Conservation (phyloP, 2,797 vertebrate species). For the Centroberyx gerrardi region DNA sequence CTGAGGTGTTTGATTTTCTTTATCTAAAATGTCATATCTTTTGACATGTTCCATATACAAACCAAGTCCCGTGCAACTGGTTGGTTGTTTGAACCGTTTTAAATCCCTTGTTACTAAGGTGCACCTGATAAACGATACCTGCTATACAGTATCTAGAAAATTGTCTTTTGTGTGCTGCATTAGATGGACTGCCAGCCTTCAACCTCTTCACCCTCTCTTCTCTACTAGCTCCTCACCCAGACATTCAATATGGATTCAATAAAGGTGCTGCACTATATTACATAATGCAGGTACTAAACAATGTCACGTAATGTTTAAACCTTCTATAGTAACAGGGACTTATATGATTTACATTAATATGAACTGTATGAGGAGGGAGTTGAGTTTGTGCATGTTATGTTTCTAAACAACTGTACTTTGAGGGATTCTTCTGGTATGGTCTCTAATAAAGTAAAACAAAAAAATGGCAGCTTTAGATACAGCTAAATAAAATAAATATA, state of each 20-base stretch:
- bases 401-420: neutral
- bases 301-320: no score
- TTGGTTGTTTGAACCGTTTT: neutral
- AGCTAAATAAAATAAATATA: neutral
- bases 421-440: neutral
- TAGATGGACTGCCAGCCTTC: no score
- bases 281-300: neutral
- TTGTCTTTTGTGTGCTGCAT: slow-evolving; percentile 27
- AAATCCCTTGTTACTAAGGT: slow-evolving; percentile 10
- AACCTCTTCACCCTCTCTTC: neutral
- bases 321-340: neutral
- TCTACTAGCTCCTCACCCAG: neutral
- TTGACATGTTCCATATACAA: no score
- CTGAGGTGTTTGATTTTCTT: no score
- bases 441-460: neutral
- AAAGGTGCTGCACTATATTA: neutral
- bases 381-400: neutral
- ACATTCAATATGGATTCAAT: slow-evolving; percentile 3
- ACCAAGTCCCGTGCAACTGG: no score
- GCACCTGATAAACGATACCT: slow-evolving; percentile 8
- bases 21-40: no score
- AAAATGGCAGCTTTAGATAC: slow-evolving; percentile 2
- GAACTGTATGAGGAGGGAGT: neutral
- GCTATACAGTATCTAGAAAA: neutral
- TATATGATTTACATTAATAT: neutral